Conservation (phyloP, 2,888 invertebrate species). For the Yponomeuta malinellus region DNA sequence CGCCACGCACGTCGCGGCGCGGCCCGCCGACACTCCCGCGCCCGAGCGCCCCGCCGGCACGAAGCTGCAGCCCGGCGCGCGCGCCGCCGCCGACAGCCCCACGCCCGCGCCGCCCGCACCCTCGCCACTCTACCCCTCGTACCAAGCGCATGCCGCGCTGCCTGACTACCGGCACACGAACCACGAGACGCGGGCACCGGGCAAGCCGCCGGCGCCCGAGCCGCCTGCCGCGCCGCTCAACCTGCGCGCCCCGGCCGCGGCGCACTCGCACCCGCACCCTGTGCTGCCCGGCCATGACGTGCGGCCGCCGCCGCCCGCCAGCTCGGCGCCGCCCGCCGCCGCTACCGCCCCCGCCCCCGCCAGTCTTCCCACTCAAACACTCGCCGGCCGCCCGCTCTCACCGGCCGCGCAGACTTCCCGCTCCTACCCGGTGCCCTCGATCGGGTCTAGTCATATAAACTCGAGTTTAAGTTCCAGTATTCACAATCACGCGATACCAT, state of each 20-base stretch:
- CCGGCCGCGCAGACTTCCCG: conserved; percentile 55
- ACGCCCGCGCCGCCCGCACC: conserved; percentile 64
- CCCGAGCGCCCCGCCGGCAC: conserved; percentile 65
- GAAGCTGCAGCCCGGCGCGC: conserved; percentile 64
- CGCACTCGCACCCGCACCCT: conserved; percentile 31
- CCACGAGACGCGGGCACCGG: conserved; percentile 63
- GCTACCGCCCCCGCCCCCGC: conserved; percentile 46
- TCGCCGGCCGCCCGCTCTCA: conserved; percentile 25
- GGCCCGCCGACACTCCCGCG: conserved; percentile 42
- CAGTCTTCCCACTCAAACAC: conserved; percentile 60
- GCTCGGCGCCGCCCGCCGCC: conserved; percentile 28
- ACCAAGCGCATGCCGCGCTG: conserved; percentile 68
- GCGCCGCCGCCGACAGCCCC: conserved; percentile 65
- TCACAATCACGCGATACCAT: conserved; percentile 61
- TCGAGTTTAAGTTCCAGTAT: conserved; percentile 65
- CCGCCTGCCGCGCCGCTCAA: conserved; percentile 52
- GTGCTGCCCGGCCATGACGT: conserved; percentile 33
- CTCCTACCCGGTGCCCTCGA: conserved; percentile 57
- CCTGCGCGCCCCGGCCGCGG: conserved; percentile 46
- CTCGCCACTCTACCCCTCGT: conserved; percentile 60
- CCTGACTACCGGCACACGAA: conserved; percentile 69
- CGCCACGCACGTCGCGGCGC: conserved; percentile 61
- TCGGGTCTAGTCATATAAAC: conserved; percentile 73
- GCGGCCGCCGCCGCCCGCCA: conserved; percentile 38
- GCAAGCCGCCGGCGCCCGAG: conserved; percentile 32